A percentile compares a stretch with the other conserved stretches of the same genome.
These are phyloP conservation scores for Stegastes partitus DNA, from an alignment of 2,113 vertebrate genomes.

Conservation along the genomic window DNA sequence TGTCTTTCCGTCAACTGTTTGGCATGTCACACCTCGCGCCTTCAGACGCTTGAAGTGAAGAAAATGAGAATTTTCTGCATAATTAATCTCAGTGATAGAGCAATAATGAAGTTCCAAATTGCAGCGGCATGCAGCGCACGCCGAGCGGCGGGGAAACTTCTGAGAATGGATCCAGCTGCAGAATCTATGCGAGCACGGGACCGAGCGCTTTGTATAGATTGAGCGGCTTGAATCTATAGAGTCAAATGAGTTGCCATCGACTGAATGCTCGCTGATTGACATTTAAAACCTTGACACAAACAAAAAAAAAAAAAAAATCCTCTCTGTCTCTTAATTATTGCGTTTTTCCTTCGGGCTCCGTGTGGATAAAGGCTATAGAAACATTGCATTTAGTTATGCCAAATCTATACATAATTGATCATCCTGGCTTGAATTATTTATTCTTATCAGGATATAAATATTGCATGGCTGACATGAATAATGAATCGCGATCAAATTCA, in stretches of 20 bases:
- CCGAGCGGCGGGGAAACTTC: slow-evolving; percentile 13
- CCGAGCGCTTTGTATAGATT: slow-evolving; percentile 38
- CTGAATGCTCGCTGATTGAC: slow-evolving; percentile 70
- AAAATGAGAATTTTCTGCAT: slow-evolving; percentile 78
- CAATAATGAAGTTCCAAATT: slow-evolving; percentile 73
- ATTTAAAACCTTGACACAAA: slow-evolving; percentile 60
- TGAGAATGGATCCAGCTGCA: slow-evolving; percentile 61
- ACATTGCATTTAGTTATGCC: slow-evolving; percentile 69
- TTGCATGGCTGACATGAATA: slow-evolving; percentile 70
- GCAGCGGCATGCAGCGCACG: slow-evolving; percentile 35
- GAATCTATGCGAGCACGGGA: slow-evolving; percentile 11
- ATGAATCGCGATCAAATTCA: slow-evolving; percentile 71
- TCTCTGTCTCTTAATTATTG: slow-evolving; percentile 62
- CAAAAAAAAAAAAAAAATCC: too few species aligned
- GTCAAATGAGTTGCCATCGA: slow-evolving; percentile 63
- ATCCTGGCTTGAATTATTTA: slow-evolving; percentile 72
- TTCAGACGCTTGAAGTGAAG: slow-evolving; percentile 58
- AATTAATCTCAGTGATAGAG: slow-evolving; percentile 74
- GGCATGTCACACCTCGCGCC: slow-evolving; percentile 47
- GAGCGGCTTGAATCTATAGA: slow-evolving; percentile 48
- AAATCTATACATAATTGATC: slow-evolving; percentile 82
- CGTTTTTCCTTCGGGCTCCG: slow-evolving; percentile 40
- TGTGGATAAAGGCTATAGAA: slow-evolving; percentile 65
- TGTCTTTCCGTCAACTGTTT: slow-evolving; percentile 44
- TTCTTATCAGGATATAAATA: slow-evolving; percentile 73